Base-by-base conservation (phyloP, 2,113 vertebrate species). In the Sapayoa aenigma region DNA sequence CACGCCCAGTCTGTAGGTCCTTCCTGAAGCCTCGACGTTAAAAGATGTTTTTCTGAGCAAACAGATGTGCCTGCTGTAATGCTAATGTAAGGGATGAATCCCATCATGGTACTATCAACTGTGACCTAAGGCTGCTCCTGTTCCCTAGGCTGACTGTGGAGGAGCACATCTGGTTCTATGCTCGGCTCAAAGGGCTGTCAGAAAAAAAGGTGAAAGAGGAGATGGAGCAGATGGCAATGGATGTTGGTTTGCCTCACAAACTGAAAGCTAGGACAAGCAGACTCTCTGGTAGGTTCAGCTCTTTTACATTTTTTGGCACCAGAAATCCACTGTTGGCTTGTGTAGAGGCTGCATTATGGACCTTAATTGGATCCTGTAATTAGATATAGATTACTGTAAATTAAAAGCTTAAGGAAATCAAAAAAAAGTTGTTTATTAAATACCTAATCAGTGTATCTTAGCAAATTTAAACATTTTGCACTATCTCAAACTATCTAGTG, bases 111-210 rank as follows among this genome's bases (percentile, higher is more conserved):
- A 27, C 14, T 46, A 12, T 81, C 15, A 24, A 0, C 23, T 59
- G 8, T 82, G 20, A 11, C 16, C 58, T 84, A 52, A 79, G 35
- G 78, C 76, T 73, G 14, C 55, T 55, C 27, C 42, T 93, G 6
- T 90, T 83, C 53, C 35, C 9, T 95, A 99, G 99, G 98, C 96
- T 99, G 94, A 99, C 99, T 5, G 99, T 99, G 12, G 99, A 99
- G 90, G 99, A 99, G 49, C 99, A 99, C 96, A 99, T 99, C 94
- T 99, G 99, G 99, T 99, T 99, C 97, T 99, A 99, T 1, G 99
- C 98, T 21, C 98, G 99, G 15, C 98, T 99, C 35, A 99, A 99
- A 96, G 99, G 99, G 7, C 97, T 99, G 59, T 96, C 99, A 0
- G 98, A 99, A 96, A 97, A 99, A 81, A 97, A 98, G 4, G 99